Percentiles rank a stretch among this genome's conserved stretches.
Evolutionary conservation across 2,113 vertebrate genomes (phyloP).

Genomic region (Dryoscopus gambensis): DNA sequence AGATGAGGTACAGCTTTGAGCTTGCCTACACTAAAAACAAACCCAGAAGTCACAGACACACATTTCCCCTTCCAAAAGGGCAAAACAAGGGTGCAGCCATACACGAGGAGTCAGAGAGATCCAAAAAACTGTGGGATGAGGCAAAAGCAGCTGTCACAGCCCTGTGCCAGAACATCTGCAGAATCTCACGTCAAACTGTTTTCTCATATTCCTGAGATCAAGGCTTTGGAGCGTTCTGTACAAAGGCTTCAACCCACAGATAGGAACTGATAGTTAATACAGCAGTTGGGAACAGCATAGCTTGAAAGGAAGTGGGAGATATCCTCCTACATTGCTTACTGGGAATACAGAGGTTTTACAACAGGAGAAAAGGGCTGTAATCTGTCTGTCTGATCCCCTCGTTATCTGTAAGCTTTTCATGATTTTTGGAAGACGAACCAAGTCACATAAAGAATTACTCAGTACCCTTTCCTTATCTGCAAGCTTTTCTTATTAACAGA

Average conservation of each 20-base stretch:
- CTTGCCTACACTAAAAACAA: background rate
- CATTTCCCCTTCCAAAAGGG: background rate
- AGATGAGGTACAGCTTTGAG: background rate
- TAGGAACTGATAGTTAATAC: constrained; percentile 13
- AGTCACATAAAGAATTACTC: background rate
- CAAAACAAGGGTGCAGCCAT: background rate
- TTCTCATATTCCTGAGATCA: constrained; percentile 43
- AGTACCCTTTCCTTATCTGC: background rate
- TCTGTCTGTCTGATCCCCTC: background rate
- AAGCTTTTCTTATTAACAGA: background rate
- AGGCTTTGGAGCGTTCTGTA: background rate
- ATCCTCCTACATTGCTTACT: constrained; percentile 24
- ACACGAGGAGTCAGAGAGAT: background rate
- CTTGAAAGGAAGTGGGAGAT: constrained; percentile 36
- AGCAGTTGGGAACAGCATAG: background rate
- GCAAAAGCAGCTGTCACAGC: background rate
- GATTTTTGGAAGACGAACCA: background rate
- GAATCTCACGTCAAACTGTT: background rate
- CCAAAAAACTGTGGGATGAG: background rate
- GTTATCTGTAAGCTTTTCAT: constrained; percentile 36
- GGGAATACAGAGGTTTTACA: constrained; percentile 20
- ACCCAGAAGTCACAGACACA: background rate
- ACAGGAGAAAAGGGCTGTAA: background rate
- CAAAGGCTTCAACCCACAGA: constrained; percentile 20
- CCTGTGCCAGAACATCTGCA: constrained; percentile 25